Base-by-base conservation (phyloP, 2,797 vertebrate species). In the Acipenser transmontanus region DNA sequence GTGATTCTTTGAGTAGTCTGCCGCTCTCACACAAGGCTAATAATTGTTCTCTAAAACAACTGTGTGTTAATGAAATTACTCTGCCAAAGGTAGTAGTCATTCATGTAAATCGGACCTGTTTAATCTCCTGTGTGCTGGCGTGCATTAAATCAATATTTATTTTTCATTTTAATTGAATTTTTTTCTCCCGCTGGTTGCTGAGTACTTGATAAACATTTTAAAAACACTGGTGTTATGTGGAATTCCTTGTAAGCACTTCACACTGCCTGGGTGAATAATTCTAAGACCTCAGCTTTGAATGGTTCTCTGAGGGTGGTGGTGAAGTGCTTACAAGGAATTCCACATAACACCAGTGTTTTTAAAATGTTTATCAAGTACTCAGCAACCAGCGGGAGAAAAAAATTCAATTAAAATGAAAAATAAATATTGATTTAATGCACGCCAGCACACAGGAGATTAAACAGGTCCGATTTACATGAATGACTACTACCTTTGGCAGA, bases 271-370 rank as follows among this genome's bases (percentile, higher is more conserved):
- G 54, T 56, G 12, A 11, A 13, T 47, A 51, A 61, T 56, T 48
- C 61, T 10, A 10, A 67, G 10, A 8, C 49, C 50, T n/a, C n/a
- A n/a, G n/a, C n/a, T n/a, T n/a, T n/a, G n/a, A n/a, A n/a, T n/a
- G n/a, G n/a, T n/a, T n/a, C n/a, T n/a, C n/a, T n/a, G n/a, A n/a
- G n/a, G n/a, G n/a, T n/a, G n/a, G n/a, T n/a, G n/a, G n/a, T n/a
- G n/a, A n/a, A n/a, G n/a, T 61, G 7, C 51, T 59, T 14, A 49
- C 47, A 54, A 34, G 10, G 49, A 67, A 73, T 67, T 48, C 50
- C 51, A 66, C 70, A 78, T 76, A 73, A 73, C 66, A 34, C 54
- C 71, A 77, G 72, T 78, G 78, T 75, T 74, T 63, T 20, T 61
- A 59, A 59, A 71, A n/a, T 71, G 49, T 54, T 63, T 64, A 64